Evolutionary conservation across 2,113 vertebrate genomes (phyloP).

Genomic region (Centropristis striata): DNA sequence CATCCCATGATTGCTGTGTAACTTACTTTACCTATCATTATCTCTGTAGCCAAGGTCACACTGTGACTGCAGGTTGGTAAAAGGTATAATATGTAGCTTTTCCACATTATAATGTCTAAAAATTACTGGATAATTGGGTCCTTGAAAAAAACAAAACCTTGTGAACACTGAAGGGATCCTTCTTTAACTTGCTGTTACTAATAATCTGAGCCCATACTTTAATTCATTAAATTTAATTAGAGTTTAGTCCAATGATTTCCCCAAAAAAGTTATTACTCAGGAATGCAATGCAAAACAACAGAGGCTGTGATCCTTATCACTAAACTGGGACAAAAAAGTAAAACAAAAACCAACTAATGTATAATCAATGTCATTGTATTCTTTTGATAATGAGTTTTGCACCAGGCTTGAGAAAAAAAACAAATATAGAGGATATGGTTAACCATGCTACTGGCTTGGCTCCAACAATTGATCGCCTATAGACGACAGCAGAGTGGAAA

Average conservation of each 20-base stretch:
- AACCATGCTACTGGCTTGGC: background rate
- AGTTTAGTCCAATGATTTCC: slow-evolving; percentile 9
- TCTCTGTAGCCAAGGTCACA: background rate
- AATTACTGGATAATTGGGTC: too few species aligned
- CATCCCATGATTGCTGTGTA: too few species aligned
- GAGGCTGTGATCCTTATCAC: background rate
- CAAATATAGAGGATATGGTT: slow-evolving; percentile 19
- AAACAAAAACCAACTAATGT: slow-evolving; percentile 8
- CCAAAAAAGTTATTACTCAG: background rate
- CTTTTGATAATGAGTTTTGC: slow-evolving; percentile 34
- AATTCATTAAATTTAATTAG: background rate
- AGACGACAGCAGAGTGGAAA: slow-evolving; percentile 8
- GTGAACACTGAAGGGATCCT: too few species aligned
- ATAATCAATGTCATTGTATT: slow-evolving; percentile 32
- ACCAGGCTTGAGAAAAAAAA: background rate
- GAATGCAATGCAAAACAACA: slow-evolving; percentile 1
- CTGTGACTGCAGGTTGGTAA: background rate
- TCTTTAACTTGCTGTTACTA: background rate
- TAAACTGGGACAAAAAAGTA: background rate
- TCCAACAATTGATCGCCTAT: slow-evolving; percentile 27
- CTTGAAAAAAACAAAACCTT: too few species aligned
- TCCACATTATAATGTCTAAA: too few species aligned
- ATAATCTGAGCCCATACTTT: background rate
- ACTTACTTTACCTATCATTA: background rate
- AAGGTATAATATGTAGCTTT: too few species aligned